Evolutionary conservation across 2,888 invertebrate species (phyloP).

Genomic region (Acrobasis repandana): DNA sequence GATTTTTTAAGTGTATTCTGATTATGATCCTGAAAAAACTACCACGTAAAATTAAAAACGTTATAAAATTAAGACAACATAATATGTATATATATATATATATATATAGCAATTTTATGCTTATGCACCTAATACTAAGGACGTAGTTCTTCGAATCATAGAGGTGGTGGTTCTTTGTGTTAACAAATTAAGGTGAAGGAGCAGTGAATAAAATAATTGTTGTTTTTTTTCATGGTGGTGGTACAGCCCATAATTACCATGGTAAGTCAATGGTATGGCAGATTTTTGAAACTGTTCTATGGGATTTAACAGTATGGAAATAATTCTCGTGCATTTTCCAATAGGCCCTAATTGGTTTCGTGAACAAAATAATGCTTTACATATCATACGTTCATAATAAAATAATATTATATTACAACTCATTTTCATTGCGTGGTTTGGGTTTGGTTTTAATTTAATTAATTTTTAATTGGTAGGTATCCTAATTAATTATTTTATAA

Average conservation of each 20-base stretch:
- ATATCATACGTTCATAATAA: background rate
- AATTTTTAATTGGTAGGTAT: background rate
- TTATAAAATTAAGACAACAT: too few species aligned
- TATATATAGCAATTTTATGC: too few species aligned
- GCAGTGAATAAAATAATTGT: constrained; percentile 33
- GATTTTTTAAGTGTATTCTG: too few species aligned
- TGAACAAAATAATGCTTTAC: background rate
- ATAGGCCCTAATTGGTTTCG: background rate
- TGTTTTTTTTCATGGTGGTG: constrained; percentile 80
- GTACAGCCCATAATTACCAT: constrained; percentile 52
- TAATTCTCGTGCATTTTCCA: constrained; percentile 21
- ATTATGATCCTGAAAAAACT: too few species aligned
- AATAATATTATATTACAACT: background rate
- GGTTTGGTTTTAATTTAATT: background rate
- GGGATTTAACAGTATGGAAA: constrained; percentile 32
- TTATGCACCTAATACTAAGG: too few species aligned
- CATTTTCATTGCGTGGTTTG: constrained; percentile 1
- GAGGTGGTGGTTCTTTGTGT: background rate
- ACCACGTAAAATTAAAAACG: too few species aligned
- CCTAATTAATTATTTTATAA: background rate
- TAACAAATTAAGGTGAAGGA: constrained; percentile 6
- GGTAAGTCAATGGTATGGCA: constrained; percentile 71
- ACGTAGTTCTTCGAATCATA: background rate
- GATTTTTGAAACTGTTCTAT: constrained; percentile 39
- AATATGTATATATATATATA: too few species aligned